Evolutionary conservation across 1,140 invertebrate genomes (phyloP).

Genomic region (Sarcophaga bullata): DNA sequence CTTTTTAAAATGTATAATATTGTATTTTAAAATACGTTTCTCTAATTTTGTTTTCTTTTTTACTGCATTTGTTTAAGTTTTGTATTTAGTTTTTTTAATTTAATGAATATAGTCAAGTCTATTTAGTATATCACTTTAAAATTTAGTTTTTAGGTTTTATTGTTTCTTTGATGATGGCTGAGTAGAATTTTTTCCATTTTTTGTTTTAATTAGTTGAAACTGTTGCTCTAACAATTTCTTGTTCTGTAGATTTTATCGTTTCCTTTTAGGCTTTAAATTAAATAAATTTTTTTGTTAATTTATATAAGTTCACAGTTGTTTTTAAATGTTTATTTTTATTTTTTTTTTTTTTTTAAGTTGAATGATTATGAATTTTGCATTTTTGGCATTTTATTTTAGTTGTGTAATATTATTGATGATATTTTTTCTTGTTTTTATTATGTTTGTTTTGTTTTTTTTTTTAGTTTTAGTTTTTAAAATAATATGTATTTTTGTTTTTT

Average conservation of each 20-base stretch:
- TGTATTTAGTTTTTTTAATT: neutral
- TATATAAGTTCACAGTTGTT: constrained; percentile 49
- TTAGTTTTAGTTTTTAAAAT: constrained; percentile 24
- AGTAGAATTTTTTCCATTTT: neutral
- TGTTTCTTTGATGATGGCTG: too few relatives aligned
- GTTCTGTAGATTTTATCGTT: constrained; percentile 43
- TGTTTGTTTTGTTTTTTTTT: constrained; percentile 34
- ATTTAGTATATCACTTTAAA: constrained; percentile 1
- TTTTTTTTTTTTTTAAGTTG: constrained; percentile 23
- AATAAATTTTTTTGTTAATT: constrained; percentile 46
- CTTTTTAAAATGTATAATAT: neutral
- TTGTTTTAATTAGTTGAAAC: neutral
- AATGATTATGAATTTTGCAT: constrained; percentile 56
- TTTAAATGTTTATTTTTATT: constrained; percentile 35
- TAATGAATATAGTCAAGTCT: neutral
- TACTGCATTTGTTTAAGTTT: neutral
- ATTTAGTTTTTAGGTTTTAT: neutral
- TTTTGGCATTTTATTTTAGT: constrained; percentile 38
- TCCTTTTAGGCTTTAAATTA: constrained; percentile 44
- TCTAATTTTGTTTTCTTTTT: too few relatives aligned
- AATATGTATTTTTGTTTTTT: constrained; percentile 34
- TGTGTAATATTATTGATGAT: constrained; percentile 10
- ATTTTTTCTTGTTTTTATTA: constrained; percentile 32
- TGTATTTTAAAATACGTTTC: too few relatives aligned
- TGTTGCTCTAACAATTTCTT: constrained; percentile 14